These are phyloP conservation scores for Musca vetustissima DNA, from an alignment of 1,140 invertebrate genomes.

Conservation along the genomic window DNA sequence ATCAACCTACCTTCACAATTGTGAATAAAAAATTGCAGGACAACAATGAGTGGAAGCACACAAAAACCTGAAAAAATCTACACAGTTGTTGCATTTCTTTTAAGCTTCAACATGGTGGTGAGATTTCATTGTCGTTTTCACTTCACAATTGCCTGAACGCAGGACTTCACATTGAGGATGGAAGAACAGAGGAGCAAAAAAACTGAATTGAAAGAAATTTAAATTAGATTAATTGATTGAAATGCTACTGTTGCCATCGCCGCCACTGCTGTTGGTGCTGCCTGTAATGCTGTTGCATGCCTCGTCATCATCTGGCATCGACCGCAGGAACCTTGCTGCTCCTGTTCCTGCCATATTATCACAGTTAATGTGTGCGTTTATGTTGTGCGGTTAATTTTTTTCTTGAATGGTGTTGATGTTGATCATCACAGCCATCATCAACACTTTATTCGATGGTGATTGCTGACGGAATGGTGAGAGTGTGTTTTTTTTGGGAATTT, in stretches of 20 bases:
- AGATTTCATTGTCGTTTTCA: not conserved
- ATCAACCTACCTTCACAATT: not conserved
- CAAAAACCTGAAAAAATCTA: slow-evolving; percentile 4
- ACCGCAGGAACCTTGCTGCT: not conserved
- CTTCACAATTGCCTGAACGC: too few relatives aligned
- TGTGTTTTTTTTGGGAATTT: not conserved
- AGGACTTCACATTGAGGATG: slow-evolving; percentile 27
- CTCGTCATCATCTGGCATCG: not conserved
- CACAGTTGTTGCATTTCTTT: slow-evolving; percentile 30
- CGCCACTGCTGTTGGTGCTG: slow-evolving; percentile 4
- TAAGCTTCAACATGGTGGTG: not conserved
- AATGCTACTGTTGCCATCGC: slow-evolving; percentile 32
- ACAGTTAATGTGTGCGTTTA: not conserved
- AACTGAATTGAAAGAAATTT: slow-evolving; percentile 40
- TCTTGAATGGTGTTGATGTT: slow-evolving; percentile 5
- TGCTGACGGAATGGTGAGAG: too few relatives aligned
- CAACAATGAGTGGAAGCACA: not conserved
- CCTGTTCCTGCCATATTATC: not conserved
- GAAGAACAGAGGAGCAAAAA: slow-evolving; percentile 34
- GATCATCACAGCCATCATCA: slow-evolving; percentile 3
- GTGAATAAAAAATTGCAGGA: not conserved
- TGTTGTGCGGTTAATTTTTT: not conserved
- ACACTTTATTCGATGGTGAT: too few relatives aligned
- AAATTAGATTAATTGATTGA: slow-evolving; percentile 57
- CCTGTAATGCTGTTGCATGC: not conserved